phyloP scores from a whole-genome alignment of 2,888 invertebrate genomes.

The Salticus scenicus region DNA sequence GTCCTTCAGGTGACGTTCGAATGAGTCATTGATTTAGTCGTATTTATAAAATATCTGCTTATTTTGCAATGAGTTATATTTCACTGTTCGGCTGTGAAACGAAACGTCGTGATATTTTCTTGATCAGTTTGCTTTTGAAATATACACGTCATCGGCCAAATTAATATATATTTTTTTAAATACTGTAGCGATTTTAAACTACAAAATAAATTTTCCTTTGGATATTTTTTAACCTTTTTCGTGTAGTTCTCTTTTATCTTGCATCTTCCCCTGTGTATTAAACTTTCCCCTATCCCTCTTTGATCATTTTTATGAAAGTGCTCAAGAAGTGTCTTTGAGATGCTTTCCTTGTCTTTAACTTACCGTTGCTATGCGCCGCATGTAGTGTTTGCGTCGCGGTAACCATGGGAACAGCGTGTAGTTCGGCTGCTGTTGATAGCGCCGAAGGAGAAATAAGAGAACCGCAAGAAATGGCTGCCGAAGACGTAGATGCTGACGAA shows the following conservation, averaged over 20 bases:
- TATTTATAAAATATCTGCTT: not conserved
- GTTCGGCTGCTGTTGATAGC: slow-evolving; percentile 39
- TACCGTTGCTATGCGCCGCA: slow-evolving; percentile 60
- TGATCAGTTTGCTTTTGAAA: too few relatives aligned
- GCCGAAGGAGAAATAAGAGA: slow-evolving; percentile 37
- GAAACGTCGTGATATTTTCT: too few relatives aligned
- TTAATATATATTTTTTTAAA: too few relatives aligned
- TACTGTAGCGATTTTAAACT: too few relatives aligned
- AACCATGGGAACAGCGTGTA: slow-evolving; percentile 66
- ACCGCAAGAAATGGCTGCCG: slow-evolving; percentile 60
- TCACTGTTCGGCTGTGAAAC: too few relatives aligned
- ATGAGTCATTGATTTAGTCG: slow-evolving; percentile 34
- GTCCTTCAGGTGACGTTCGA: slow-evolving; percentile 38
- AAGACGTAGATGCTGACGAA: slow-evolving; percentile 1
- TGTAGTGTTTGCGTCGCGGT: slow-evolving; percentile 43
- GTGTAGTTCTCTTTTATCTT: too few relatives aligned
- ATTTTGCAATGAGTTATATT: not conserved
- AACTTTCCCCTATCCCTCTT: too few relatives aligned
- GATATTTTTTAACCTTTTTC: too few relatives aligned
- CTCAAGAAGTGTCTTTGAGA: slow-evolving; percentile 14
- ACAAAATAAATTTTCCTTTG: too few relatives aligned
- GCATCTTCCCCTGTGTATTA: too few relatives aligned
- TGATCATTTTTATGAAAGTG: too few relatives aligned
- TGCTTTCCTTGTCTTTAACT: not conserved
- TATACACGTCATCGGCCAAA: too few relatives aligned